Evolutionary conservation across 1,140 invertebrate genomes (phyloP).

Genomic region (Anoplolepis gracilipes): DNA sequence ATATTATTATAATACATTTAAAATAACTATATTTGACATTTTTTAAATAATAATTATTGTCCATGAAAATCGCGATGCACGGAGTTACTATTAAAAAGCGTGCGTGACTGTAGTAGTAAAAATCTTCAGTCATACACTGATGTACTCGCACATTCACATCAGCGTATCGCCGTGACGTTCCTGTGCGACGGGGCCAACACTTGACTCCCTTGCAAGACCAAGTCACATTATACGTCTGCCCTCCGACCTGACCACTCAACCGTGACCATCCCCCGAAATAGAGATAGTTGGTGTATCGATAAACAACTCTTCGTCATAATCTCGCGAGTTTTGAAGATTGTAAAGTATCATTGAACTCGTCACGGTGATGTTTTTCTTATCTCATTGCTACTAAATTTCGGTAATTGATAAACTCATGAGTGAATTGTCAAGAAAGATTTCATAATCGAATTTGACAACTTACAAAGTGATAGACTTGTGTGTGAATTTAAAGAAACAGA

Average conservation of each 20-base stretch:
- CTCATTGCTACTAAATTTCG: not conserved
- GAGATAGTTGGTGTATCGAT: slow-evolving; percentile 18
- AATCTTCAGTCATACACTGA: slow-evolving; percentile 69
- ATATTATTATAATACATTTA: not conserved
- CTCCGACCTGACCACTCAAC: slow-evolving; percentile 82
- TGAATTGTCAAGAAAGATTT: not conserved
- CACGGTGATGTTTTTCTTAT: slow-evolving; percentile 15
- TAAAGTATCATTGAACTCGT: not conserved
- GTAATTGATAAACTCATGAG: not conserved
- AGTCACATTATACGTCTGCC: slow-evolving; percentile 83
- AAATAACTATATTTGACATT: not conserved
- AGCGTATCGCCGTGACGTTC: slow-evolving; percentile 27
- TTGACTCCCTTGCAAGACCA: slow-evolving; percentile 81
- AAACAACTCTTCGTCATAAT: slow-evolving; percentile 1
- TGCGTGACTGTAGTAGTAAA: slow-evolving; percentile 72
- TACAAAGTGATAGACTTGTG: not conserved
- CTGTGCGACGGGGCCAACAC: slow-evolving; percentile 76
- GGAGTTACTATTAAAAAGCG: slow-evolving; percentile 4
- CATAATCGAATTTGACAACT: slow-evolving; percentile 2
- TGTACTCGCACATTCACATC: slow-evolving; percentile 66
- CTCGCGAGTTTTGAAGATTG: slow-evolving; percentile 11
- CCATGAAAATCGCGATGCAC: slow-evolving; percentile 2
- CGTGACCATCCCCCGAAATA: slow-evolving; percentile 69
- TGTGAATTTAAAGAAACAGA: slow-evolving; percentile 1
- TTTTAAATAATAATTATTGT: not conserved